Conservation (phyloP, 1,140 invertebrate genomes). For the Drosophila fuyamai region DNA sequence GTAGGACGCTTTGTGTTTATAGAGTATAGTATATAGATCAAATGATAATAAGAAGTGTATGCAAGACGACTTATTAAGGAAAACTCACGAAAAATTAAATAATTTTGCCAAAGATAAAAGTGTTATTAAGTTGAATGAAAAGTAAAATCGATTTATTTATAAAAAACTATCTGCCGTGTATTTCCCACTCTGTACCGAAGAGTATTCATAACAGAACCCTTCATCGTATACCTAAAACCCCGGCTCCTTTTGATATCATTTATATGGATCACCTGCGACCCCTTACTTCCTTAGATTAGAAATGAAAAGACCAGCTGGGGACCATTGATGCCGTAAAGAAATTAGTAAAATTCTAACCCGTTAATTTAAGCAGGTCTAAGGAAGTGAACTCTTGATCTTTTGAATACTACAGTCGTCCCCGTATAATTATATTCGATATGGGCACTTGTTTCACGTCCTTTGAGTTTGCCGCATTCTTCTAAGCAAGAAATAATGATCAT, state of each 20-base stretch:
- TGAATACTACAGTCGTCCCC: no score
- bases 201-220: neutral
- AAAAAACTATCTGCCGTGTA: neutral
- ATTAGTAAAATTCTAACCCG: neutral
- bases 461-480: neutral
- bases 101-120: neutral
- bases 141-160: neutral
- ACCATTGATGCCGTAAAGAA: neutral
- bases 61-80: neutral
- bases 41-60: neutral
- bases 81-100: no score
- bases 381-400: neutral
- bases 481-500: neutral
- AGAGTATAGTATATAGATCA: neutral
- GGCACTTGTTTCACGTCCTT: no score
- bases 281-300: neutral
- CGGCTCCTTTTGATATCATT: neutral
- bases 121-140: neutral
- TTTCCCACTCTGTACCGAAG: neutral
- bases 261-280: neutral
- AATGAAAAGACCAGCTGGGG: neutral
- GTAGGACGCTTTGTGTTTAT: neutral
- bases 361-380: neutral
- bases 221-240: neutral
- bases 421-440: no score